Base-by-base conservation (phyloP, 2,113 vertebrate species). In the Atrichornis clamosus region DNA sequence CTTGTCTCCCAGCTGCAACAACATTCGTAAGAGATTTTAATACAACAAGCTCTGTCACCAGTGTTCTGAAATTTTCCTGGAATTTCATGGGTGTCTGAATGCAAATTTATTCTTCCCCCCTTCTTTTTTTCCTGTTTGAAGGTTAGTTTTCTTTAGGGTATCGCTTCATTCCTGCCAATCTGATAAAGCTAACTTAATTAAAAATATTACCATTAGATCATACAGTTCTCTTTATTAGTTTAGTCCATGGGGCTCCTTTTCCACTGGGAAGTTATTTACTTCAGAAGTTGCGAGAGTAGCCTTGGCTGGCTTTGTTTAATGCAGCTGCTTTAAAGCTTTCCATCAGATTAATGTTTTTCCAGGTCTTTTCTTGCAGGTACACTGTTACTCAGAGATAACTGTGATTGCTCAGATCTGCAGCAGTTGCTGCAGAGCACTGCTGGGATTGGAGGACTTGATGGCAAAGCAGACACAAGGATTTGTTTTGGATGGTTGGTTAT, bases 191-290 rank as follows among this genome's bases (percentile, higher is more conserved):
- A 85, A 89, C 95, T 97, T 97, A 97, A 96, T 97, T 97, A 97
- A 96, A 97, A 96, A 96, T 95, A 96, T 88, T 97, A 95, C 92
- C 91, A 90, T 96, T 96, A 95, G 95, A 95, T 97, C 96, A 95
- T 95, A 96, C 89, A 86, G 87, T 95, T 96, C 90, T 89, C 95
- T 96, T 96, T 94, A 94, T 95, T 96, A 96, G 89, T 93, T 95
- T 88, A 90, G 89, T 96, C 95, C 83, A 74, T 55, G 46, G 93
- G 96, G 89, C 73, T 95, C 77, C 85, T 90, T 95, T 87, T 95
- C 96, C 83, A 62, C 52, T 35, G 95, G 96, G 96, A 97, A 97
- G 95, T 96, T 95, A 97, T 95, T 97, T 96, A 95, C 94, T 95
- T 96, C 91, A 91, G 83, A 95, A 92, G 87, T 92, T 96, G 91